Base-by-base conservation (phyloP, 2,113 vertebrate genomes). In the Labeo catla region DNA sequence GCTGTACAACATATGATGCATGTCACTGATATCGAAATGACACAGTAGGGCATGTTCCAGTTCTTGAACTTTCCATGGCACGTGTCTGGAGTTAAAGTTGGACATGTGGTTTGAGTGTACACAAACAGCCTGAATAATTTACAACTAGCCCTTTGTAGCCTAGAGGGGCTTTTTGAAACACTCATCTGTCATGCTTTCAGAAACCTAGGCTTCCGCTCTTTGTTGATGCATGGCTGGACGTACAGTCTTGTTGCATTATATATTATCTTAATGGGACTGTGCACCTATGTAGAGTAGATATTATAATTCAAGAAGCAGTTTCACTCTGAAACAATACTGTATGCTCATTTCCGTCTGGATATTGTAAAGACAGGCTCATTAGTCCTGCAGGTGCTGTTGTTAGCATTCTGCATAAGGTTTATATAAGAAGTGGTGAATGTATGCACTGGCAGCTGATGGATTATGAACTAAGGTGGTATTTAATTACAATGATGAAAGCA, bases 41-140 rank as follows among this genome's bases (percentile, higher is more conserved):
- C 3, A 19, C 12, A 43, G 59, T 83, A 59, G 81, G 19, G 66
- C 34, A 21, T 45, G 81, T 83, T 43, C 54, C 39, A 43, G 77
- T 23, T 45, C 28, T 45, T 83, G 11, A 70, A 68, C 47, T 13
- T 70, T 82, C 52, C n/a, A 52, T 52, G 15, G 21, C 73, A 52
- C 23, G 8, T 19, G 16, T 47, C 34, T 54, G 81, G 73, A 34
- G 54, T 49, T 52, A 57, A 65, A 72, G 84, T 49, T 52, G 82
- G 57, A 47, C 54, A 66, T 7, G 10, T 23, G 72, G 82, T 89
- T 61, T 47, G 61, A 80, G 76, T 52, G 63, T 36, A 89, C 83
- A 85, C 86, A 85, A n/a, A 84, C 82, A 84, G 12, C 3, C 72
- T 89, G 86, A 89, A 89, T 89, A 78, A 87, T 89, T 89, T 77